phyloP scores from a whole-genome alignment of 2,113 vertebrate species.

The Serilophus lunatus region DNA sequence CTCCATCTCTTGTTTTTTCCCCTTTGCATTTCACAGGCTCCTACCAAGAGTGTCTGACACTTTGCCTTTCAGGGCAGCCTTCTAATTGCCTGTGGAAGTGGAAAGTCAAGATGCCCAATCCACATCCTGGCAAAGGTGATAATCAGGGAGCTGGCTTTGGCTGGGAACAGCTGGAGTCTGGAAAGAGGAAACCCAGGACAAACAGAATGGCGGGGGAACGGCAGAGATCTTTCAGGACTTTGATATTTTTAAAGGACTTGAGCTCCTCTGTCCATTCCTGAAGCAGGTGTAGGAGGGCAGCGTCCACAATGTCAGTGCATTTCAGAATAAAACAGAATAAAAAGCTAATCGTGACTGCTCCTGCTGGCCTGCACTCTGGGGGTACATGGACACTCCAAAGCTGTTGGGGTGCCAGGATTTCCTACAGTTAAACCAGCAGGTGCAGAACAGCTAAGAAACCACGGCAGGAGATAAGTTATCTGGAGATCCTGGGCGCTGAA shows the following conservation, averaged over 20 bases:
- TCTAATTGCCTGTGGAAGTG: background rate
- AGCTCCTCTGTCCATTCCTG: background rate
- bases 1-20: background rate
- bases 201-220: background rate
- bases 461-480: background rate
- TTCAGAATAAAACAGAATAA: background rate
- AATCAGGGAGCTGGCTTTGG: slow-evolving; percentile 1
- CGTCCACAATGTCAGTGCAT: rapidly evolving
- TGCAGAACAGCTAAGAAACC: background rate
- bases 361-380: too few relatives aligned
- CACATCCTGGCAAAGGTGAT: slow-evolving; percentile 52
- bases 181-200: background rate
- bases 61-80: slow-evolving; percentile 3
- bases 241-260: background rate
- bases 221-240: background rate
- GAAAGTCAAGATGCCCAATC: slow-evolving; percentile 46
- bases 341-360: background rate
- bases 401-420: background rate
- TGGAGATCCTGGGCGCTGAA: background rate
- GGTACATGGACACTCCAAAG: background rate
- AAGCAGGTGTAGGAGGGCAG: background rate
- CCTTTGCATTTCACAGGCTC: slow-evolving; percentile 43
- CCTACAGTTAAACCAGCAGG: background rate
- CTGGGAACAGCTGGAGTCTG: slow-evolving; percentile 28
- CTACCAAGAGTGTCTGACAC: slow-evolving; percentile 52